Conservation (phyloP, 2,797 vertebrate genomes). For the Oceanodroma leucorhoa region DNA sequence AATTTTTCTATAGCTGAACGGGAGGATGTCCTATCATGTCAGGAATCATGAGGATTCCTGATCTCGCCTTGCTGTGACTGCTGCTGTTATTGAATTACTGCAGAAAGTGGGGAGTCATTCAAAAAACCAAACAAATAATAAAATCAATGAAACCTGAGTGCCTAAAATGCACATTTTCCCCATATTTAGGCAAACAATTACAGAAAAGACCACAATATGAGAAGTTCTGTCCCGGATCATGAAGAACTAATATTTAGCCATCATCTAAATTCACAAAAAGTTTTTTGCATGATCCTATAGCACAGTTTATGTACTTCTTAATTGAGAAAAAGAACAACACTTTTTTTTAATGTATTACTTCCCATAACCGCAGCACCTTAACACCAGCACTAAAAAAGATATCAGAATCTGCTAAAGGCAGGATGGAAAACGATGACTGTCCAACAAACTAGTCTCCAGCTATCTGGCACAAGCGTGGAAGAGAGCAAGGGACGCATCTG, state of each 20-base stretch:
- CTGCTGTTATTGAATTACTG: neutral
- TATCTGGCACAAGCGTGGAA: neutral
- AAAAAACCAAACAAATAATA: neutral
- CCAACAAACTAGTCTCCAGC: neutral
- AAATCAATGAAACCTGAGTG: neutral
- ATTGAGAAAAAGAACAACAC: neutral
- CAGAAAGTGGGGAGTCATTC: neutral
- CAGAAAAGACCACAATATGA: neutral
- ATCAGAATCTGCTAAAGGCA: neutral
- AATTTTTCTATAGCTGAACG: neutral
- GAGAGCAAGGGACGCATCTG: neutral
- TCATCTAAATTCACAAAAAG: neutral
- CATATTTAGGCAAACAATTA: neutral
- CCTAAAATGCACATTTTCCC: neutral
- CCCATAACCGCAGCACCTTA: neutral
- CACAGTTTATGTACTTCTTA: neutral
- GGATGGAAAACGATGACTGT: fast-evolving
- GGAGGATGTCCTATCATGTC: neutral
- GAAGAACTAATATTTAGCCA: neutral
- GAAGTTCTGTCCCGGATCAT: neutral
- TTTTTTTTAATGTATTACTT: neutral
- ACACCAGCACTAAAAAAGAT: neutral
- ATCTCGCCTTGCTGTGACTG: neutral
- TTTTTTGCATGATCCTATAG: neutral
- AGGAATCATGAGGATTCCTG: neutral